Base-by-base conservation (phyloP, 1,140 invertebrate genomes). In the Diabrotica virgifera region DNA sequence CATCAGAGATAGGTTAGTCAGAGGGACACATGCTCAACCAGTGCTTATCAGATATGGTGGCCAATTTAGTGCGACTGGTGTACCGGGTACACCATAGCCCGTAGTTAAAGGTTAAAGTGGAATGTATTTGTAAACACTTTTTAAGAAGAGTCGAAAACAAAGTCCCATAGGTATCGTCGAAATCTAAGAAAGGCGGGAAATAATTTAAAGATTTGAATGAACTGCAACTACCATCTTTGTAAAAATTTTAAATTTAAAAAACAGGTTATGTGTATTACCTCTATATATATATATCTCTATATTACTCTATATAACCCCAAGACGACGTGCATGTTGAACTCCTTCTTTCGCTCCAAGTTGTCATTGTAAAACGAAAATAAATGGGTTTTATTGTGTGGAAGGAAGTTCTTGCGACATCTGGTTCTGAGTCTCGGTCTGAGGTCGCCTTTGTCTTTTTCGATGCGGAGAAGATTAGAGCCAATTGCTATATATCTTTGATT, bases 371-470 rank as follows among this genome's bases (percentile, higher is more conserved):
- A 10, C 55, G 55, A 12, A 37, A 57, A 57, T 57, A 57, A 57
- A 57, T 57, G 55, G 36, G 36, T 24, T 57, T 57, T 57, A 57
- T 57, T 57, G 55, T 57, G 55, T n/a, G 55, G 55, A 57, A 57
- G 36, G 55, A 57, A 57, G 36, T 57, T 57, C 36, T 13, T 8
- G n/a, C 55, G 55, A 36, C 55, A 57, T 57, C 11, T 57, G 36
- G 6, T 10, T 36, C 36, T 46, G 40, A 46, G 40, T 46, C n/a
- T 46, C 40, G n/a, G 40, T 46, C n/a, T 46, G n/a, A 46, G 8
- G 8, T 46, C n/a, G 8, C n/a, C 40, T 46, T 46, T 46, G n/a
- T 46, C 24, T 24, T 24, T 46, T 46, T 46, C 40, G n/a, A 46
- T 46, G n/a, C 40, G 40, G n/a, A 8, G n/a, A 46, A 46, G 5